Percentiles rank a stretch among this genome's conserved stretches.
Conservation (phyloP, 2,888 invertebrate species). For the Thalpophila matura region DNA sequence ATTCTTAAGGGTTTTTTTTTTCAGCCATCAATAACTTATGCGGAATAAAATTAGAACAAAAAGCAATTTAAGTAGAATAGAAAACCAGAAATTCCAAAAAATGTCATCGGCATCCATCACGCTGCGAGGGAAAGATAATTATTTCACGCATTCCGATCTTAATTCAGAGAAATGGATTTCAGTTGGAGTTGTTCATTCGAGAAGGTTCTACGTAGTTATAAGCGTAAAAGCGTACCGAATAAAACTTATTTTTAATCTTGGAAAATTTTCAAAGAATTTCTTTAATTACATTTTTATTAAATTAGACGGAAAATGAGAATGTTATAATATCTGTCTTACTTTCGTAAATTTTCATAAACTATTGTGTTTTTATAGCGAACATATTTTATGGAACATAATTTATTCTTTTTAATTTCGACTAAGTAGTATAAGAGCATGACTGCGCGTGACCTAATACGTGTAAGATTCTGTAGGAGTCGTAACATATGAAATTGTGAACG, state of each 20-base stretch:
- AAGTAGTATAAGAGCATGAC: neutral
- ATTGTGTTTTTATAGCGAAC: neutral
- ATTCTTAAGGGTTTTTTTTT: too few species aligned
- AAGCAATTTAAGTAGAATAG: constrained; percentile 1
- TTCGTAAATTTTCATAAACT: neutral
- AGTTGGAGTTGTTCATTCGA: constrained; percentile 24
- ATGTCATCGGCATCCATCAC: constrained; percentile 27
- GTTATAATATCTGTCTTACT: constrained; percentile 9
- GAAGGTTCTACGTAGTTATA: constrained; percentile 23
- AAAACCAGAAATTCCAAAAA: constrained; percentile 20
- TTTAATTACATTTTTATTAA: constrained; percentile 41
- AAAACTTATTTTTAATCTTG: constrained; percentile 46
- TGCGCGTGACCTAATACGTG: neutral
- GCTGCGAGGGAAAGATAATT: constrained; percentile 43
- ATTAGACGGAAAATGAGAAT: constrained; percentile 30
- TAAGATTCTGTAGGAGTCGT: neutral
- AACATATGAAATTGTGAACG: neutral
- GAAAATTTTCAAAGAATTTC: constrained; percentile 23
- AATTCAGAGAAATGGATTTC: constrained; percentile 49
- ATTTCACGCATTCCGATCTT: constrained; percentile 44
- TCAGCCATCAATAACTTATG: too few species aligned
- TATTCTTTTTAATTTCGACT: neutral
- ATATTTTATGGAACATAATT: too few species aligned
- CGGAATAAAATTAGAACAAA: neutral
- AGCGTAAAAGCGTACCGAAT: constrained; percentile 27